Evolutionary conservation across 2,888 invertebrate species (phyloP).

Genomic region (Melinopterus prodromus): DNA sequence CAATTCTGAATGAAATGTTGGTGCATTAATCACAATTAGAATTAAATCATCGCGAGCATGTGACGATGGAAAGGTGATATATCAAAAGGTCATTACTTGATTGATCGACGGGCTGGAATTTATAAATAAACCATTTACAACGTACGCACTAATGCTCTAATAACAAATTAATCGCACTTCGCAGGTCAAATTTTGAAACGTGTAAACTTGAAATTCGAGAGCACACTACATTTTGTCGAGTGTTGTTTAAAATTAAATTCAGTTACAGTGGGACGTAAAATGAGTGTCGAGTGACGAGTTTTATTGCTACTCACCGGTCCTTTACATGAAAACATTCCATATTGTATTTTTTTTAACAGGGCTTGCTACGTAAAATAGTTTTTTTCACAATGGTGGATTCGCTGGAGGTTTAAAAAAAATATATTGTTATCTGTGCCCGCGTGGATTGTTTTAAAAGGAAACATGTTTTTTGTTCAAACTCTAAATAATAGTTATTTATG

Average conservation of each 20-base stretch:
- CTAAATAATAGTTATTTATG: too few species aligned
- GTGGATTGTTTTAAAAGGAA: too few species aligned
- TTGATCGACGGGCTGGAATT: background rate
- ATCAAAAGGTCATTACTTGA: background rate
- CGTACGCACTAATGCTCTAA: background rate
- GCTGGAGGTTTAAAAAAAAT: too few species aligned
- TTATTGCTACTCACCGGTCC: background rate
- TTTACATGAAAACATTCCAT: background rate
- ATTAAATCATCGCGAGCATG: background rate
- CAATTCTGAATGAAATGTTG: background rate
- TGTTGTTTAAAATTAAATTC: background rate
- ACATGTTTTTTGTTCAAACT: too few species aligned
- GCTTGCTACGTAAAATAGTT: too few species aligned
- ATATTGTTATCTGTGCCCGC: too few species aligned
- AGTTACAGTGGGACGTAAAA: background rate
- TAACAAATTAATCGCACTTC: background rate
- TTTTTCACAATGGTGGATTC: too few species aligned
- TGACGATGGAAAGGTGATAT: background rate
- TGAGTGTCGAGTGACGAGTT: background rate
- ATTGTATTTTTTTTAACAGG: background rate
- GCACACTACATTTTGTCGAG: background rate
- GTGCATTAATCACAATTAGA: background rate
- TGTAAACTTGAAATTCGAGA: conserved; percentile 4
- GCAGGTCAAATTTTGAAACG: background rate
- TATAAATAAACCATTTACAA: background rate